These are phyloP conservation scores for Channa maculata DNA, from an alignment of 2,113 vertebrate genomes.

Conservation along the genomic window DNA sequence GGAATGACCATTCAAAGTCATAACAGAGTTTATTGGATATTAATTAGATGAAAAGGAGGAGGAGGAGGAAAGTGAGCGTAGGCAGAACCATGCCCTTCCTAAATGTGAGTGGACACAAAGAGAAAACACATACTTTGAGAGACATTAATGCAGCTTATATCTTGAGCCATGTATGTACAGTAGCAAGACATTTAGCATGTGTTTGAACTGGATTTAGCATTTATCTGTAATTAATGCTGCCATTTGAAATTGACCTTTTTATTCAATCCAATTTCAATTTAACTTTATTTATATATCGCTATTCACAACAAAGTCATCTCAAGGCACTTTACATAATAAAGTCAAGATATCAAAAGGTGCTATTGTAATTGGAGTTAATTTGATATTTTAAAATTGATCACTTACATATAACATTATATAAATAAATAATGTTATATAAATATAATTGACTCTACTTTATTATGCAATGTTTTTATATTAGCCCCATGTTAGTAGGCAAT, in stretches of 20 bases:
- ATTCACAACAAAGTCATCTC: too few relatives aligned
- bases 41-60: slow-evolving; percentile 64
- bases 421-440: too few relatives aligned
- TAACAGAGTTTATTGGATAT: slow-evolving; percentile 67
- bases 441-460: too few relatives aligned
- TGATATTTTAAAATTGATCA: too few relatives aligned
- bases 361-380: too few relatives aligned
- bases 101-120: slow-evolving; percentile 28
- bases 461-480: too few relatives aligned
- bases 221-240: slow-evolving; percentile 8
- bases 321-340: too few relatives aligned
- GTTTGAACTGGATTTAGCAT: neutral
- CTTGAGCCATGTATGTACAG: neutral
- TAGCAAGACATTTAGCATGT: slow-evolving; percentile 4
- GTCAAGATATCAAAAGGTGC: too few relatives aligned
- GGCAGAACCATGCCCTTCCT: slow-evolving; percentile 8
- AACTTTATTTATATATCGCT: too few relatives aligned
- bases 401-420: too few relatives aligned
- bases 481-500: too few relatives aligned
- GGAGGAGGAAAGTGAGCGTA: slow-evolving; percentile 3
- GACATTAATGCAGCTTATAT: slow-evolving; percentile 39
- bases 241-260: slow-evolving; percentile 20
- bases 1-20: slow-evolving; percentile 71
- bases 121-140: slow-evolving; percentile 20
- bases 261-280: too few relatives aligned